phyloP scores from a whole-genome alignment of 1,140 invertebrate genomes.

The Temnothorax longispinosus region DNA sequence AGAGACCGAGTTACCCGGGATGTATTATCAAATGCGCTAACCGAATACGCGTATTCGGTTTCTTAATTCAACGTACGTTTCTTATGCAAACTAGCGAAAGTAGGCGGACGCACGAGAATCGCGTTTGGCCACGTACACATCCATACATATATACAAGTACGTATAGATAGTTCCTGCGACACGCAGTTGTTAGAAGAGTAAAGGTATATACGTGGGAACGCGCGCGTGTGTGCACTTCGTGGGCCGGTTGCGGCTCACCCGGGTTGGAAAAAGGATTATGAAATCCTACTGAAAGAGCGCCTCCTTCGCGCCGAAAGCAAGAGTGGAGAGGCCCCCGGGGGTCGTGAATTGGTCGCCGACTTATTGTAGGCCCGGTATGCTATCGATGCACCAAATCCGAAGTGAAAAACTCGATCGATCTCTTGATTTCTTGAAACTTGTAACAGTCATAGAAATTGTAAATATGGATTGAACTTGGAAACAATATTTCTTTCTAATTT shows the following conservation, averaged over 20 bases:
- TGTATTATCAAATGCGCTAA: constrained; percentile 75
- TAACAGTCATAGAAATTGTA: neutral
- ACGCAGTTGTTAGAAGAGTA: constrained; percentile 10
- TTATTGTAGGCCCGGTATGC: constrained; percentile 48
- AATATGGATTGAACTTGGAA: neutral
- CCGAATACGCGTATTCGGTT: constrained; percentile 65
- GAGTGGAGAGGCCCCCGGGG: constrained; percentile 66
- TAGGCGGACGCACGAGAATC: constrained; percentile 75
- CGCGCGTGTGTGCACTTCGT: constrained; percentile 63
- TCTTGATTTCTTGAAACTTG: neutral
- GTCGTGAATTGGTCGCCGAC: neutral
- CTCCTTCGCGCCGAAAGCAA: constrained; percentile 73
- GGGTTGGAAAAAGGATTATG: constrained; percentile 78
- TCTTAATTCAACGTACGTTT: constrained; percentile 54
- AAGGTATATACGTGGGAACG: constrained; percentile 54
- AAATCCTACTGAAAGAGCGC: constrained; percentile 74
- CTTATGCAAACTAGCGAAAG: constrained; percentile 84
- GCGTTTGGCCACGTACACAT: constrained; percentile 49
- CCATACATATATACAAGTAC: constrained; percentile 33
- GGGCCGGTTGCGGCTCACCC: constrained; percentile 44
- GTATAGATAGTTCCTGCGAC: constrained; percentile 26
- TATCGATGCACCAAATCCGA: constrained; percentile 34
- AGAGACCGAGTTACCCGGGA: neutral
- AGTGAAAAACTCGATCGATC: neutral
- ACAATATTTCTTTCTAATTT: neutral